Percentiles rank a stretch among this genome's conserved stretches.
Conservation (phyloP, 1,140 invertebrate species). For the Habropoda laboriosa region DNA sequence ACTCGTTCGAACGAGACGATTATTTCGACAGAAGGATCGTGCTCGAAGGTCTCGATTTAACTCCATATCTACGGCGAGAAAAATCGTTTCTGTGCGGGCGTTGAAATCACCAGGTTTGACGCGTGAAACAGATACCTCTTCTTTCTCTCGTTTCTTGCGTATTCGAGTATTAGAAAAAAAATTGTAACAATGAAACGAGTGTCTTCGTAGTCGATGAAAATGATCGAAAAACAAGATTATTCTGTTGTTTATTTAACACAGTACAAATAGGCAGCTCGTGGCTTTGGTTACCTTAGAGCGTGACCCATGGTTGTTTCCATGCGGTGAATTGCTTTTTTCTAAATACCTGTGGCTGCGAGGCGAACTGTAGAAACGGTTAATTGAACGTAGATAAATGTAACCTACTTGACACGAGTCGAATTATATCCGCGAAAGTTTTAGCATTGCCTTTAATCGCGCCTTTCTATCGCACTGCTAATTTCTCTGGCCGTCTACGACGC, state of each 20-base stretch:
- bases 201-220: not conserved
- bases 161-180: too few relatives aligned
- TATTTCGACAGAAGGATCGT: too few relatives aligned
- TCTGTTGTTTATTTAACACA: not conserved
- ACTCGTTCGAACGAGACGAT: not conserved
- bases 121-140: not conserved
- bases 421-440: conserved; percentile 22
- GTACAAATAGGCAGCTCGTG: too few relatives aligned
- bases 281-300: not conserved
- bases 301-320: not conserved
- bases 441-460: conserved; percentile 9
- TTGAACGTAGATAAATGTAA: conserved; percentile 25
- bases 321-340: not conserved
- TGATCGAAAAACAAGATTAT: not conserved
- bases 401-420: conserved; percentile 24
- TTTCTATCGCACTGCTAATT: conserved; percentile 25
- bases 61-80: not conserved
- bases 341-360: not conserved
- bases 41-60: not conserved
- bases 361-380: conserved; percentile 8
- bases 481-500: not conserved
- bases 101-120: not conserved
- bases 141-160: not conserved
- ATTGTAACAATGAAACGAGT: not conserved
- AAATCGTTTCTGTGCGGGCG: not conserved